These are phyloP conservation scores for Sitta europaea DNA, from an alignment of 2,113 vertebrate species.

Conservation along the genomic window DNA sequence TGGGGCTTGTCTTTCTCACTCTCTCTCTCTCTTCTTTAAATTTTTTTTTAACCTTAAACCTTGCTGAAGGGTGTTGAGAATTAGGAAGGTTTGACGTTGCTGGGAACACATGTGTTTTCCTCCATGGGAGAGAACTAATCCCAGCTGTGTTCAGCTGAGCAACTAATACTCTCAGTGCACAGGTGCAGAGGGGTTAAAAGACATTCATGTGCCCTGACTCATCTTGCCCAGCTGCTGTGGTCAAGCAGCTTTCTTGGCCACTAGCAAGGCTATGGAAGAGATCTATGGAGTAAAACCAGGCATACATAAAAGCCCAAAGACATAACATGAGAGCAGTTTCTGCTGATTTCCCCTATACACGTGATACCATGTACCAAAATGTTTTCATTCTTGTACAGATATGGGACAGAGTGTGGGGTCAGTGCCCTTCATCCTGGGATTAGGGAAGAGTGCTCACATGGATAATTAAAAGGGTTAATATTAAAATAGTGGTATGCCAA, in stretches of 20 bases:
- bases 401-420: rapidly evolving
- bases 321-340: not conserved
- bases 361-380: not conserved
- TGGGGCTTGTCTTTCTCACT: not conserved
- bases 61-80: not conserved
- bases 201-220: slow-evolving; percentile 27
- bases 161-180: rapidly evolving
- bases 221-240: slow-evolving; percentile 16
- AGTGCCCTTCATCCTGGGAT: not conserved
- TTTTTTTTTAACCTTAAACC: not conserved
- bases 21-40: no score
- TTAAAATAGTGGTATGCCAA: not conserved
- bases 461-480: not conserved
- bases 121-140: not conserved
- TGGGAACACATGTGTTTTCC: not conserved
- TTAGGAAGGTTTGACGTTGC: not conserved
- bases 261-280: not conserved
- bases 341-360: not conserved
- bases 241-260: slow-evolving; percentile 1
- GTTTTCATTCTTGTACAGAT: not conserved
- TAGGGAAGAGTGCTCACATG: rapidly evolving
- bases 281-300: not conserved
- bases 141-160: not conserved
- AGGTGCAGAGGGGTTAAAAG: slow-evolving; percentile 24
- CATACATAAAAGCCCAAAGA: not conserved